Conservation (phyloP, 1,140 invertebrate species). For the Alviniconcha marisindica region DNA sequence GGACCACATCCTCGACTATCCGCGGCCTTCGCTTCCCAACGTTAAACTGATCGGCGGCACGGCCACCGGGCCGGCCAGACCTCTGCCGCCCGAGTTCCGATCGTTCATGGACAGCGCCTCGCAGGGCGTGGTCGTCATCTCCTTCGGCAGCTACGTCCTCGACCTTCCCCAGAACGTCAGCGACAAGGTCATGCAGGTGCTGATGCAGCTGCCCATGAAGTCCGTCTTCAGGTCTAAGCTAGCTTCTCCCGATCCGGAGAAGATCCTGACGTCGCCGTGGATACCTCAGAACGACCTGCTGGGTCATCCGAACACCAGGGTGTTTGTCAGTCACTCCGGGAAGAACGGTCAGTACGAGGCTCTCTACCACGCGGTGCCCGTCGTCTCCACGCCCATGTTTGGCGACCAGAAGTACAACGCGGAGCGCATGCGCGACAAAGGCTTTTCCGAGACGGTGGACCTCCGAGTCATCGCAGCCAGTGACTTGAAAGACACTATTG, state of each 20-base stretch:
- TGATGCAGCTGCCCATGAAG: constrained; percentile 32
- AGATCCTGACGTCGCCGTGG: constrained; percentile 41
- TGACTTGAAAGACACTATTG: constrained; percentile 58
- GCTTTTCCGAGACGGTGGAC: constrained; percentile 67
- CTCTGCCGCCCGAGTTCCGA: constrained; percentile 32
- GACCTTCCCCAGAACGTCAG: constrained; percentile 22
- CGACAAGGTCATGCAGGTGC: constrained; percentile 39
- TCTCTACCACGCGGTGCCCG: constrained; percentile 84
- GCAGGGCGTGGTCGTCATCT: constrained; percentile 50
- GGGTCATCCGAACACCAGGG: constrained; percentile 67
- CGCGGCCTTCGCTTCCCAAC: constrained; percentile 51
- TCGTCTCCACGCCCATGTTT: constrained; percentile 85
- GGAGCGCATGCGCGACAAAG: constrained; percentile 63
- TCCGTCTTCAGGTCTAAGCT: constrained; percentile 36
- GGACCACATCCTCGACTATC: constrained; percentile 56
- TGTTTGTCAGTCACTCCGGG: constrained; percentile 86
- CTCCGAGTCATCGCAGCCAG: constrained; percentile 61
- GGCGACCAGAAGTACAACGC: constrained; percentile 81
- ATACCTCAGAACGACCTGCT: constrained; percentile 48
- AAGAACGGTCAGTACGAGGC: constrained; percentile 84
- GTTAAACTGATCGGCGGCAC: constrained; percentile 55
- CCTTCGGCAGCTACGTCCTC: constrained; percentile 48
- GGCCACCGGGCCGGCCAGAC: constrained; percentile 36
- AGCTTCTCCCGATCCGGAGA: constrained; percentile 32
- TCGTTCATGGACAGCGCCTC: constrained; percentile 40